Conservation (phyloP, 2,113 vertebrate species). For the Rana temporaria region DNA sequence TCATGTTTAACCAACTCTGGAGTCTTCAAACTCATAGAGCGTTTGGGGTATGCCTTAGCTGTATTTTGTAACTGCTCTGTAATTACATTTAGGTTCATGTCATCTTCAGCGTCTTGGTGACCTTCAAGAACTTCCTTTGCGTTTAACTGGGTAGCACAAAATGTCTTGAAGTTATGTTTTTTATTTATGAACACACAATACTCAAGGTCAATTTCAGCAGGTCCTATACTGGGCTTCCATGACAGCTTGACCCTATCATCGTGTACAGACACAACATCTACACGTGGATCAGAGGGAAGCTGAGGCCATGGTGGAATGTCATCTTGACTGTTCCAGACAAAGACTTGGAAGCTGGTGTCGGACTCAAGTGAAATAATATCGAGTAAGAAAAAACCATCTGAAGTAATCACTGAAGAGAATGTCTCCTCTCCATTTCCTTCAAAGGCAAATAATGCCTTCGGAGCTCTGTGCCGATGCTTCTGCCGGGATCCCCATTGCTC, state of each 20-base stretch:
- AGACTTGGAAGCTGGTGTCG: conserved; percentile 49
- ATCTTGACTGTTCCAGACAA: conserved; percentile 18
- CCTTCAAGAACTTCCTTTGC: background rate
- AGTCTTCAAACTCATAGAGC: background rate
- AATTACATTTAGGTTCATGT: background rate
- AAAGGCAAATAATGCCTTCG: conserved; percentile 36
- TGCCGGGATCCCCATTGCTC: background rate
- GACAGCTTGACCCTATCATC: conserved; percentile 33
- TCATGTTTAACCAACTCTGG: background rate
- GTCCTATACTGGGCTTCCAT: conserved; percentile 50
- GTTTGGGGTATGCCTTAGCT: background rate
- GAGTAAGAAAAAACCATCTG: conserved; percentile 41
- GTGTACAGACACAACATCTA: conserved; percentile 37
- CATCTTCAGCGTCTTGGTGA: background rate
- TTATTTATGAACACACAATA: conserved; percentile 54
- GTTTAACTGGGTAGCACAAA: conserved; percentile 46
- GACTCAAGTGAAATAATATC: conserved; percentile 48
- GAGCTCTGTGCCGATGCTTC: background rate
- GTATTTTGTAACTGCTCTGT: background rate
- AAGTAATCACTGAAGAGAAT: background rate
- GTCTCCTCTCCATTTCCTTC: conserved; percentile 52
- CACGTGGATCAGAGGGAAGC: conserved; percentile 43
- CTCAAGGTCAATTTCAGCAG: background rate
- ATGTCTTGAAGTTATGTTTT: conserved; percentile 55
- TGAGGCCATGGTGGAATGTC: conserved; percentile 30